These are phyloP conservation scores for Podarcis raffonei DNA, from an alignment of 2,113 vertebrate genomes.

Conservation along the genomic window DNA sequence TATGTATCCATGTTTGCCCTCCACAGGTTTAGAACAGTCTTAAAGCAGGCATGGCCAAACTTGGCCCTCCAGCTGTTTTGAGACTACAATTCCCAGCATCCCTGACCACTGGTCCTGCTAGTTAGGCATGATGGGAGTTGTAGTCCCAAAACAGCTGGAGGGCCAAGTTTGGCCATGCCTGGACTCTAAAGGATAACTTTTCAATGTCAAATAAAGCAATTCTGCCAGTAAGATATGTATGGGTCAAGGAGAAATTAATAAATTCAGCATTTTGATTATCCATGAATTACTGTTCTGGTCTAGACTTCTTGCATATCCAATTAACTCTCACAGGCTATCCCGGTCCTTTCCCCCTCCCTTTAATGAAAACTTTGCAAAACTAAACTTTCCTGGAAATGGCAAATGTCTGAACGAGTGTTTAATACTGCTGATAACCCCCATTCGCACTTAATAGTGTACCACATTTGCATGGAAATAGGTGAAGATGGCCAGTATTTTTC, in stretches of 20 bases:
- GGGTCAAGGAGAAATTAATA: not conserved
- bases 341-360: not conserved
- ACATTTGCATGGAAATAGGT: not conserved
- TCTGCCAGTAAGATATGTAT: constrained; percentile 7
- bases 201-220: not conserved
- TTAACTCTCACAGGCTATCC: not conserved
- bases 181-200: not conserved
- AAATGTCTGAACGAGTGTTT: not conserved
- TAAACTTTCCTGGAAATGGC: not conserved
- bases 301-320: constrained; percentile 17
- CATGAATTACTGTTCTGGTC: not conserved
- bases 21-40: too few species aligned
- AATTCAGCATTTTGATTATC: fast-evolving
- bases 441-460: not conserved
- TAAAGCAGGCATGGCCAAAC: too few species aligned
- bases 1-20: too few species aligned
- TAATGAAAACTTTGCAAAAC: not conserved
- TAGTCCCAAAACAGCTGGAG: too few species aligned
- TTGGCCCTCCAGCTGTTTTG: too few species aligned
- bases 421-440: too few species aligned
- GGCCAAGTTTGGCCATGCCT: too few species aligned
- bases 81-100: too few species aligned
- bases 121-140: too few species aligned
- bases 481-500: not conserved
- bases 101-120: too few species aligned